phyloP scores from a whole-genome alignment of 2,797 vertebrate species.

The Brachyrhaphis roseni region DNA sequence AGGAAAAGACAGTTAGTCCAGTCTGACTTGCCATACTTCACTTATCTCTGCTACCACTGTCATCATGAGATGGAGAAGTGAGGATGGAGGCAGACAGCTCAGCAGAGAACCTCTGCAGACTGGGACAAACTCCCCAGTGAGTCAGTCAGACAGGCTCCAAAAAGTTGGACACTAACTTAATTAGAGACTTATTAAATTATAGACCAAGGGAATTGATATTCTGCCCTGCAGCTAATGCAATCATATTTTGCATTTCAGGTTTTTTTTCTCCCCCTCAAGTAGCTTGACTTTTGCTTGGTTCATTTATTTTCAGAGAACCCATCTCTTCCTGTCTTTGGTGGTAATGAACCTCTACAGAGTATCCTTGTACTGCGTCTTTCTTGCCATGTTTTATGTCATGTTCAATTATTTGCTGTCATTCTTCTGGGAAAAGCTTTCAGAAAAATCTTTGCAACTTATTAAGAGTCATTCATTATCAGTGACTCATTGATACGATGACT shows the following conservation, averaged over 20 bases:
- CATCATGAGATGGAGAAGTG: conserved; percentile 26
- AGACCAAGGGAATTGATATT: conserved; percentile 76
- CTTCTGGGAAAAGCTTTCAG: conserved; percentile 35
- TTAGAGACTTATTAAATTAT: conserved; percentile 79
- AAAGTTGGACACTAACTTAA: conserved; percentile 78
- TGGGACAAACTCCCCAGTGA: conserved; percentile 57
- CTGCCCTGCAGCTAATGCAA: conserved; percentile 77
- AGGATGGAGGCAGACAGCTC: conserved; percentile 24
- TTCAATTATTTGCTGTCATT: conserved; percentile 76
- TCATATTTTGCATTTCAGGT: conserved; percentile 72
- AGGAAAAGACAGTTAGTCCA: conserved; percentile 52
- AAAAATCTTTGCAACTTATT: conserved; percentile 29
- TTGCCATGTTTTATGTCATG: conserved; percentile 55
- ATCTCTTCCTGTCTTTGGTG: conserved; percentile 62
- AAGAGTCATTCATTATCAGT: conserved; percentile 53
- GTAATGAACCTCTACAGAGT: conserved; percentile 70
- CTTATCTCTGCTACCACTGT: conserved; percentile 59
- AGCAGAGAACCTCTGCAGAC: conserved; percentile 33
- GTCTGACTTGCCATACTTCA: conserved; percentile 31
- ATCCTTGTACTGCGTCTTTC: conserved; percentile 43
- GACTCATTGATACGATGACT: conserved; percentile 10
- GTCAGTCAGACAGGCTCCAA: conserved; percentile 64
- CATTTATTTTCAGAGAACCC: conserved; percentile 71
- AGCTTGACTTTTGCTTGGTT: conserved; percentile 62
- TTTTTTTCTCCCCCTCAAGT: conserved; percentile 32